Evolutionary conservation across 2,797 vertebrate species (phyloP).

Genomic region (Artibeus lituratus): DNA sequence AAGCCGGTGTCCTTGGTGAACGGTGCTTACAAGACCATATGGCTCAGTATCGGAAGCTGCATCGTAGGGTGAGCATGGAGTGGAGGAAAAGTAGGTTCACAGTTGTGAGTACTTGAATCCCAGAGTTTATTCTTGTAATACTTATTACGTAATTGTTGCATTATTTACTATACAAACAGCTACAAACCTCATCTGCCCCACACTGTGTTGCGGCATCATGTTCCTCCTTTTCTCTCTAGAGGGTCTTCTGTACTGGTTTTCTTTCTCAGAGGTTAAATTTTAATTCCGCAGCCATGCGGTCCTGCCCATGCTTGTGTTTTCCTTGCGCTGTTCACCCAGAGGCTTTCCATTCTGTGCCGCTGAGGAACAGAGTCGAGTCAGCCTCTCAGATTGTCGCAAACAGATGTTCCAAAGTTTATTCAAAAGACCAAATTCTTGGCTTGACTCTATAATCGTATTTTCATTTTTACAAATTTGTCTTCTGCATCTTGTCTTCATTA

Average conservation of each 20-base stretch:
- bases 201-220: neutral
- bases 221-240: neutral
- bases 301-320: neutral
- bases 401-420: neutral
- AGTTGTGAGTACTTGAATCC: neutral
- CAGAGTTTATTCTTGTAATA: too few species aligned
- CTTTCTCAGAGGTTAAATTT: neutral
- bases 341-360: neutral
- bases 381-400: neutral
- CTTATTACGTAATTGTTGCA: too few species aligned
- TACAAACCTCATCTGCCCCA: neutral
- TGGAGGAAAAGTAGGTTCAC: neutral
- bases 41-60: neutral
- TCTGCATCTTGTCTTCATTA: conserved; percentile 5
- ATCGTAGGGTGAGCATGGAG: neutral
- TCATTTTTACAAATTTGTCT: conserved; percentile 23
- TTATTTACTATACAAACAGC: too few species aligned
- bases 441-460: conserved; percentile 8
- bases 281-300: neutral
- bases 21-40: neutral
- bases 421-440: neutral
- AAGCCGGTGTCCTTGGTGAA: neutral
- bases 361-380: neutral
- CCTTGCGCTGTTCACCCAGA: neutral
- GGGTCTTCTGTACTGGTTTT: neutral